phyloP scores from a whole-genome alignment of 2,888 invertebrate genomes.

The Oscheius sp. region DNA sequence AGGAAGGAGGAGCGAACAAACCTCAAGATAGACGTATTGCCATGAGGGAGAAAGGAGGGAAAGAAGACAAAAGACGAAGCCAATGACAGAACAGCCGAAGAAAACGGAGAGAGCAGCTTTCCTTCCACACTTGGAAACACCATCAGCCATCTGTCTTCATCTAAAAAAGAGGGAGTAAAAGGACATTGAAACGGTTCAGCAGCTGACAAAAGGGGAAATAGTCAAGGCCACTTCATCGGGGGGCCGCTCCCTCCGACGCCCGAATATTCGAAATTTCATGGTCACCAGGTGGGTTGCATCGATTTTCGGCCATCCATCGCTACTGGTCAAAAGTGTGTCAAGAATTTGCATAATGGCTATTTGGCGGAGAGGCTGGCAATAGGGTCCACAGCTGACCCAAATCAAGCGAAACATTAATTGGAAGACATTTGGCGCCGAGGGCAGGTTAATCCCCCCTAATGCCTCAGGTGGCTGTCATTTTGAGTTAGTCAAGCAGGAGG shows the following conservation, averaged over 20 bases:
- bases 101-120: constrained; percentile 56
- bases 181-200: constrained; percentile 11
- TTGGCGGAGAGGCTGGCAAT: constrained; percentile 26
- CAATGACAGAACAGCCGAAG: constrained; percentile 60
- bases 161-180: constrained; percentile 11
- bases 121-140: constrained; percentile 43
- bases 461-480: neutral
- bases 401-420: constrained; percentile 20
- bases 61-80: constrained; percentile 61
- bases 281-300: constrained; percentile 24
- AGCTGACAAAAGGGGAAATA: constrained; percentile 23
- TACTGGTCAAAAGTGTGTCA: constrained; percentile 28
- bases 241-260: constrained; percentile 1
- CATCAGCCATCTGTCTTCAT: constrained; percentile 45
- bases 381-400: constrained; percentile 17
- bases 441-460: constrained; percentile 6
- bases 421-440: constrained; percentile 4
- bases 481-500: neutral
- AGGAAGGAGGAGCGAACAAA: constrained; percentile 13
- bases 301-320: constrained; percentile 12
- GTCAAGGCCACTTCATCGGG: constrained; percentile 26
- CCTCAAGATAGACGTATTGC: constrained; percentile 68
- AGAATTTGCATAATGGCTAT: constrained; percentile 34
- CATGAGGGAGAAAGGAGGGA: constrained; percentile 65
- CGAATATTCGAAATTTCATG: constrained; percentile 36